Conservation (phyloP, 2,797 vertebrate species). For the Sebastes cheni region DNA sequence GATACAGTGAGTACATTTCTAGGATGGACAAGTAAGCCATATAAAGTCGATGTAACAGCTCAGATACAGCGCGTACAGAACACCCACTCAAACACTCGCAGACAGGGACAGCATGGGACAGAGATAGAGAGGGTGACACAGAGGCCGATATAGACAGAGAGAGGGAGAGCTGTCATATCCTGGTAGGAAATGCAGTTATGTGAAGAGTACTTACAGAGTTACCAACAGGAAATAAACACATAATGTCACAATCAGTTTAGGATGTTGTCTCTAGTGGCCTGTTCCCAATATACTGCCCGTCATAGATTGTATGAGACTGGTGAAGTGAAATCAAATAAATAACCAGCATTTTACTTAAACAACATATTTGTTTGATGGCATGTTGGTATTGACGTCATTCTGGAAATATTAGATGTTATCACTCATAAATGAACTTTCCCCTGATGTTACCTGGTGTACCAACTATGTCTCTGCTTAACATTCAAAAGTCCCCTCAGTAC, state of each 20-base stretch:
- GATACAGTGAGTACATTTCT: not conserved
- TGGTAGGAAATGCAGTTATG: conserved; percentile 61
- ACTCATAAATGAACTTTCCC: not conserved
- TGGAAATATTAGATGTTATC: not conserved
- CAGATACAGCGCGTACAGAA: not conserved
- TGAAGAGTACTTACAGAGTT: conserved; percentile 16
- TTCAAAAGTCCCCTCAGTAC: not conserved
- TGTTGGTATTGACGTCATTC: not conserved
- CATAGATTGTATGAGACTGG: not conserved
- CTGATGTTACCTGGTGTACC: not conserved
- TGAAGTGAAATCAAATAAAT: not conserved
- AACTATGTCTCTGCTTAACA: not conserved
- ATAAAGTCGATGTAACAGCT: not conserved
- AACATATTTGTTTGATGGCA: not conserved
- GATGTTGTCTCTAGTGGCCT: conserved; percentile 7
- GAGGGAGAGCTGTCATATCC: conserved; percentile 35
- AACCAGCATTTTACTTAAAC: not conserved
- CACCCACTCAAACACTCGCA: not conserved
- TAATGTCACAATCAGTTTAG: not conserved
- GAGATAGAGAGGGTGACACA: conserved; percentile 5
- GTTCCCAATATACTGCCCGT: not conserved
- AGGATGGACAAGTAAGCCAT: not conserved
- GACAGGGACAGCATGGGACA: not conserved
- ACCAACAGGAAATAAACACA: conserved; percentile 52
- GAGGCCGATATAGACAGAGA: conserved; percentile 14